These are phyloP conservation scores for Theristicus caerulescens DNA, from an alignment of 2,113 vertebrate genomes.

Conservation along the genomic window DNA sequence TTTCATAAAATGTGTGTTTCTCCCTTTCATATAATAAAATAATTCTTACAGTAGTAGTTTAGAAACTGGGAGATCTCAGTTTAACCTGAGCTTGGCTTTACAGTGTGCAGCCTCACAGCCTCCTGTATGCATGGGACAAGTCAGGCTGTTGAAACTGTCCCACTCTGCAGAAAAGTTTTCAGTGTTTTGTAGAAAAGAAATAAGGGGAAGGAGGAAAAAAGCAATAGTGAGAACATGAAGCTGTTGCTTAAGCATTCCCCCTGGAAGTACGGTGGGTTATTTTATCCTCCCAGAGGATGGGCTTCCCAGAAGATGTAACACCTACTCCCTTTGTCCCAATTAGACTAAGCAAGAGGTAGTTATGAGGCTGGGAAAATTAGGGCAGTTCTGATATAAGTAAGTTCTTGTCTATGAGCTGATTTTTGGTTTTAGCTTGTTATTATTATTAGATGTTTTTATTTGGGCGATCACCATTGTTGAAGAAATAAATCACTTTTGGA, in stretches of 20 bases:
- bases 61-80: not conserved
- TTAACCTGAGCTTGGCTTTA: not conserved
- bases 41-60: not conserved
- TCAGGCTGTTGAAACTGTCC: not conserved
- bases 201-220: not conserved
- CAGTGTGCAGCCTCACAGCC: accelerated
- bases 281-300: not conserved
- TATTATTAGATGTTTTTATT: not conserved
- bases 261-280: not conserved
- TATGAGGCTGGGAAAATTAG: not conserved
- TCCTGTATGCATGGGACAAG: not conserved
- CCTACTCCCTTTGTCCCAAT: not conserved
- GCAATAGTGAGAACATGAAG: not conserved
- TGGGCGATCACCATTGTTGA: not conserved
- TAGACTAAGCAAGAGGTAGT: not conserved
- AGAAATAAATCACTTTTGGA: not conserved
- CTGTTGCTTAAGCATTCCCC: not conserved
- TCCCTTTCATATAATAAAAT: not conserved
- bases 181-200: not conserved
- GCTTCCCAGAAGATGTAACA: not conserved
- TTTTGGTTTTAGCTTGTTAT: not conserved
- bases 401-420: not conserved
- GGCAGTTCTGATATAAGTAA: not conserved
- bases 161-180: not conserved
- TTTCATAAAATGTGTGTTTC: not conserved